Percentiles rank a stretch among this genome's conserved stretches.
Evolutionary conservation across 2,888 invertebrate species (phyloP).

Genomic region (Spilarctia lutea): DNA sequence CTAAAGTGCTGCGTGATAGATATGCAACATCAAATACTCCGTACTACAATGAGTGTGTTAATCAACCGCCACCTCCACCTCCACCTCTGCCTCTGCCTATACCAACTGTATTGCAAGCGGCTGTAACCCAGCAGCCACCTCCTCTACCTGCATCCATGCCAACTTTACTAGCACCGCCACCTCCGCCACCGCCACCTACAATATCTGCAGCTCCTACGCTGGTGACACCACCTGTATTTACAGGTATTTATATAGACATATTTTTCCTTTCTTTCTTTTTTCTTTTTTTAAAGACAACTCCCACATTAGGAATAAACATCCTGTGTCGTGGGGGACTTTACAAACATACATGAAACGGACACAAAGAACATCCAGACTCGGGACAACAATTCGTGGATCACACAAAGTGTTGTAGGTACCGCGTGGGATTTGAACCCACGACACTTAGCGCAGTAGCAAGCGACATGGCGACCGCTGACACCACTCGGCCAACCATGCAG

Average conservation of each 20-base stretch:
- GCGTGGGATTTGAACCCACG: no score
- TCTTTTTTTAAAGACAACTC: no score
- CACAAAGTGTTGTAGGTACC: no score
- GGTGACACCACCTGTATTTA: constrained; percentile 44
- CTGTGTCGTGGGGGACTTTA: no score
- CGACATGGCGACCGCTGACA: no score
- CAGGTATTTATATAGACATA: constrained; percentile 47
- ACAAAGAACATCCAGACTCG: no score
- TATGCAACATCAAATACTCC: constrained; percentile 58
- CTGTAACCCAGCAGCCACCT: constrained; percentile 37
- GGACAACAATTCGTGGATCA: no score
- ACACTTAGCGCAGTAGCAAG: no score
- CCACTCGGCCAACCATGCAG: no score
- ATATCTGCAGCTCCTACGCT: constrained; percentile 31
- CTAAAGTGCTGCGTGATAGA: constrained; percentile 67
- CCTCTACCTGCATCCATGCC: constrained; percentile 36
- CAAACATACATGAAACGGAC: no score
- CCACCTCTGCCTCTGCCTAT: constrained; percentile 63
- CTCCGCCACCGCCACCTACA: constrained; percentile 39
- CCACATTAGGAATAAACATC: no score
- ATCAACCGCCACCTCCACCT: constrained; percentile 31
- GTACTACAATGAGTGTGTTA: constrained; percentile 32
- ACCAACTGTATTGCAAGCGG: constrained; percentile 28
- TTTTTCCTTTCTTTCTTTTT: no score
- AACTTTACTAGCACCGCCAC: constrained; percentile 43